phyloP scores from a whole-genome alignment of 2,888 invertebrate species.

The Eristalinus aeneus region DNA sequence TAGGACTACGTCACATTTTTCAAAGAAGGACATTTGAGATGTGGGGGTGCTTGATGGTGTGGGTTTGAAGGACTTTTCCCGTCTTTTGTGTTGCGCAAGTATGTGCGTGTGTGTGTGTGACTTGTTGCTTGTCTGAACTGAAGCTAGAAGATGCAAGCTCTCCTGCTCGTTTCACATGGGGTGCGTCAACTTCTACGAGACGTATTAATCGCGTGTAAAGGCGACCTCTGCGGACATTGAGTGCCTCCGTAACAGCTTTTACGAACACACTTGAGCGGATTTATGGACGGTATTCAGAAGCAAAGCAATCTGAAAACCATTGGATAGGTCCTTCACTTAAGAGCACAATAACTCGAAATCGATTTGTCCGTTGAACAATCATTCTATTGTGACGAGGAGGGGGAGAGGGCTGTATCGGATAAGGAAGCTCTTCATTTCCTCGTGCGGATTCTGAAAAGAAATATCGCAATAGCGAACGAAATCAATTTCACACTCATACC shows the following conservation, averaged over 20 bases:
- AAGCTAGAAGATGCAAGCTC: background rate
- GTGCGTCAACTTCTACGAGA: background rate
- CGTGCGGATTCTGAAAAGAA: background rate
- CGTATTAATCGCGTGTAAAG: background rate
- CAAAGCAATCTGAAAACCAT: background rate
- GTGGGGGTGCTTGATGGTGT: background rate
- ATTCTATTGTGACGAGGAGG: background rate
- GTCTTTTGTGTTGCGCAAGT: background rate
- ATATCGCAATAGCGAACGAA: background rate
- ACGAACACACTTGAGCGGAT: background rate
- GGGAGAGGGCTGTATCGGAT: background rate
- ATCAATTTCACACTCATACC: background rate
- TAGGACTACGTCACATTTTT: conserved; percentile 41
- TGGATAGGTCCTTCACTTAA: background rate
- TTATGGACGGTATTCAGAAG: background rate
- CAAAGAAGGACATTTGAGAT: background rate
- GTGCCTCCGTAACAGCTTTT: background rate
- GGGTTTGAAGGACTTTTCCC: background rate
- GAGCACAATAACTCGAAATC: background rate
- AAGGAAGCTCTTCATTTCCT: background rate
- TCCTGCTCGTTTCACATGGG: background rate
- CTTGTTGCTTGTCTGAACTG: conserved; percentile 34
- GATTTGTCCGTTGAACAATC: background rate
- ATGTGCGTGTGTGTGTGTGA: conserved; percentile 5
- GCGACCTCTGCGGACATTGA: background rate